Conservation (phyloP, 2,113 vertebrate genomes). For the Nymphicus hollandicus region DNA sequence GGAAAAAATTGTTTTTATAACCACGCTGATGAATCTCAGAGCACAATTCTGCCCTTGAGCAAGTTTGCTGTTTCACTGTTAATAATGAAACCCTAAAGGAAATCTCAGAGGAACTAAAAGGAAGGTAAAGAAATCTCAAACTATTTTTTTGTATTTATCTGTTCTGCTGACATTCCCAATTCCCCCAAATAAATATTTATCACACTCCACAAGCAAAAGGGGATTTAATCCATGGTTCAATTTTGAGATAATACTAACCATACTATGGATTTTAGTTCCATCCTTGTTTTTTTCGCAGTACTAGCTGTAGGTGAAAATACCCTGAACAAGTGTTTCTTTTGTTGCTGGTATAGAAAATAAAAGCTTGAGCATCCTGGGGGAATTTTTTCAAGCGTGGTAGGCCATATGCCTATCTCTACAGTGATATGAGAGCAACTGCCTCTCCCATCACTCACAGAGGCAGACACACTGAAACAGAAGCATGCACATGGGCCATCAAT, state of each 20-base stretch:
- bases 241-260: background rate
- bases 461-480: background rate
- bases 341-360: background rate
- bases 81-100: constrained; percentile 40
- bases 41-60: constrained; percentile 23
- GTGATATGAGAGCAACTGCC: background rate
- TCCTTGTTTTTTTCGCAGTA: background rate
- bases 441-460: background rate
- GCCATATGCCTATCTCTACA: background rate
- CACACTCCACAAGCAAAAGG: background rate
- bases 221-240: background rate
- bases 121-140: background rate
- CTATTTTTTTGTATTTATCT: background rate
- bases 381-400: background rate
- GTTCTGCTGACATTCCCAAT: background rate
- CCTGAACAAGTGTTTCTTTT: background rate
- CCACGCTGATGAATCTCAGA: background rate
- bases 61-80: constrained; percentile 34
- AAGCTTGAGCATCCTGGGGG: background rate
- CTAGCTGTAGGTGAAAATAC: background rate
- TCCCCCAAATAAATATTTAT: constrained; percentile 22
- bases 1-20: constrained; percentile 1
- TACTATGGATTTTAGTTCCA: background rate
- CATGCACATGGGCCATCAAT: background rate
- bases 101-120: constrained; percentile 22